phyloP scores from a whole-genome alignment of 2,797 vertebrate genomes.

The Distichodus sexfasciatus region DNA sequence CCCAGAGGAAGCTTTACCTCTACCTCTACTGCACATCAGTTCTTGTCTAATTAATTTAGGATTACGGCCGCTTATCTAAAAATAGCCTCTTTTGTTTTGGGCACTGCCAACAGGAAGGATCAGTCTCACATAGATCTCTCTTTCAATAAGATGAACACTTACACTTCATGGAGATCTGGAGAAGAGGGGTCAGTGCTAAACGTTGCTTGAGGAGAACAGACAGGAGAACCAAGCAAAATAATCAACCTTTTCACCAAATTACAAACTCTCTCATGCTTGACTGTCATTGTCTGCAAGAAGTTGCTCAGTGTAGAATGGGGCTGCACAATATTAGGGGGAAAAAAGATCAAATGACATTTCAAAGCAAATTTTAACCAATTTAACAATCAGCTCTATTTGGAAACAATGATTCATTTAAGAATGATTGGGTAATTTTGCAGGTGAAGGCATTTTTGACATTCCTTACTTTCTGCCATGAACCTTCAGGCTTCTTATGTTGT shows the following conservation, averaged over 20 bases:
- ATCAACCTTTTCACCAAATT: no score
- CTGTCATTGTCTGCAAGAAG: slow-evolving; percentile 16
- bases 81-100: slow-evolving; percentile 25
- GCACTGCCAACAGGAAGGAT: slow-evolving; percentile 2
- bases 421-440: no score
- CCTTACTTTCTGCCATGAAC: no score
- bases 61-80: slow-evolving; percentile 31
- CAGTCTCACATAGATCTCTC: slow-evolving; percentile 10
- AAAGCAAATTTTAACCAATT: no score
- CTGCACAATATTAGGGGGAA: no score
- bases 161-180: not conserved
- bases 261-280: slow-evolving; percentile 1
- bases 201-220: slow-evolving; percentile 9
- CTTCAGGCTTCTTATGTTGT: no score
- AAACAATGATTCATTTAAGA: no score
- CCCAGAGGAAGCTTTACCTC: not conserved
- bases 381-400: no score
- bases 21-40: slow-evolving; percentile 15
- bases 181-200: slow-evolving; percentile 2
- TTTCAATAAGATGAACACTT: slow-evolving; percentile 6
- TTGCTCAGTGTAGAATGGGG: no score
- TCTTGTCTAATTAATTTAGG: slow-evolving; percentile 30
- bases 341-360: no score
- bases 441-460: no score
- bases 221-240: slow-evolving; percentile 11